Conservation (phyloP, 2,888 invertebrate species). For the Eupithecia subumbrata region DNA sequence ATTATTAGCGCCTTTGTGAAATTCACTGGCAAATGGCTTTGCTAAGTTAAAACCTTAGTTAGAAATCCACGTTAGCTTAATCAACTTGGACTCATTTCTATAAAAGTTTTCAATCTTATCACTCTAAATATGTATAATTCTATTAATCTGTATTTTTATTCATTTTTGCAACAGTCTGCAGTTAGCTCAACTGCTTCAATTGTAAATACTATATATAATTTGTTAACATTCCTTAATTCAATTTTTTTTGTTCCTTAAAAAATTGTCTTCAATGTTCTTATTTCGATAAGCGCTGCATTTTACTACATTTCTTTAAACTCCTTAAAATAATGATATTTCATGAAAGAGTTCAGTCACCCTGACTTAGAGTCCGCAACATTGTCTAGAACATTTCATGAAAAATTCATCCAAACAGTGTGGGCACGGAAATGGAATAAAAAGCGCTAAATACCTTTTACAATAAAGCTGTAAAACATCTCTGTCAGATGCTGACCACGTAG, state of each 20-base stretch:
- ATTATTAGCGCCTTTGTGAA: background rate
- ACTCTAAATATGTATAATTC: no score
- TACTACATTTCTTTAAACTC: background rate
- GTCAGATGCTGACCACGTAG: slow-evolving; percentile 60
- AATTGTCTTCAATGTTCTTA: background rate
- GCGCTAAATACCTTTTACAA: slow-evolving; percentile 44
- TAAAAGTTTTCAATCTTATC: background rate
- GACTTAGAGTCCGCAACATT: background rate
- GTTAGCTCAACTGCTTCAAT: background rate
- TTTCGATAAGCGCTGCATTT: background rate
- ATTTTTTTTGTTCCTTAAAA: background rate
- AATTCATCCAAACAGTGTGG: slow-evolving; percentile 7
- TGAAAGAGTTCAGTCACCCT: background rate
- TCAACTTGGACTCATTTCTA: background rate
- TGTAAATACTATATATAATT: background rate
- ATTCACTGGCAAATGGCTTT: background rate
- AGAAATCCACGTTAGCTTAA: background rate
- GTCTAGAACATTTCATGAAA: background rate
- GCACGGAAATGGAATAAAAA: slow-evolving; percentile 41
- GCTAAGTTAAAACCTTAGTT: background rate
- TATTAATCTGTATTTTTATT: no score
- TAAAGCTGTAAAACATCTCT: slow-evolving; percentile 43
- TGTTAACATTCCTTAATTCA: no score
- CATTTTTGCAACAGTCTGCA: no score
- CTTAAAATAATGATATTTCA: background rate